A percentile compares a stretch with the other conserved stretches of the same genome.
These are phyloP conservation scores for Homarus americanus DNA, from an alignment of 1,140 invertebrate genomes.

Conservation along the genomic window DNA sequence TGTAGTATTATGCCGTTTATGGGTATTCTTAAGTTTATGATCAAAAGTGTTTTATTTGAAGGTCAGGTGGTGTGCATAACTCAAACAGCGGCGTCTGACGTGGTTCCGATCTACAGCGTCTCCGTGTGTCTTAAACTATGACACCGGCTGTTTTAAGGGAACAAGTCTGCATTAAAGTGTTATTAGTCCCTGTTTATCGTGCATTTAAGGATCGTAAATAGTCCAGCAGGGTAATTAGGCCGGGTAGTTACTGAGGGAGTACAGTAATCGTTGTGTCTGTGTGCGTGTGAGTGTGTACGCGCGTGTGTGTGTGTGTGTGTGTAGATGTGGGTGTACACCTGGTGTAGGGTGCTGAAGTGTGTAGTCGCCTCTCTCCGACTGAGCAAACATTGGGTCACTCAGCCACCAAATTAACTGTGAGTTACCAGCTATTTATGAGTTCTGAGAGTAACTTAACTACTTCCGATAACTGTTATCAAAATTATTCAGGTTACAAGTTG, in stretches of 20 bases:
- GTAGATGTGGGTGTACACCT: neutral
- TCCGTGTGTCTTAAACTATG: neutral
- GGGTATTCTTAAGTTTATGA: constrained; percentile 8
- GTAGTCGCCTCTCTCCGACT: neutral
- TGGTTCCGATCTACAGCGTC: neutral
- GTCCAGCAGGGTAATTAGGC: constrained; percentile 14
- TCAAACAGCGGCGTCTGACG: neutral
- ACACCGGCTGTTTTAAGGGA: neutral
- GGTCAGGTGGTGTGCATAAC: neutral
- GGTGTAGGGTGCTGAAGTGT: neutral
- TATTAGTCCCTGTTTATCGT: constrained; percentile 41
- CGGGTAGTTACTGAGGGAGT: constrained; percentile 27
- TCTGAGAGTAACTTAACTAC: neutral
- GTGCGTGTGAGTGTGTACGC: neutral
- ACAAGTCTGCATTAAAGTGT: constrained; percentile 8
- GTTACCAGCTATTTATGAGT: neutral
- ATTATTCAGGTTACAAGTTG: neutral
- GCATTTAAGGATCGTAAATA: constrained; percentile 26
- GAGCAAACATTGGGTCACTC: neutral
- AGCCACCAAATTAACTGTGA: neutral
- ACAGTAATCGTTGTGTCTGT: neutral
- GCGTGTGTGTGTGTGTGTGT: constrained; percentile 9
- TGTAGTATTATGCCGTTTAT: constrained; percentile 28
- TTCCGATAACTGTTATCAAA: neutral
- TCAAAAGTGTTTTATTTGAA: neutral